Percentiles rank a stretch among this genome's conserved stretches.
These are phyloP conservation scores for Steinernema hermaphroditum DNA, from an alignment of 2,888 invertebrate genomes.

Conservation along the genomic window DNA sequence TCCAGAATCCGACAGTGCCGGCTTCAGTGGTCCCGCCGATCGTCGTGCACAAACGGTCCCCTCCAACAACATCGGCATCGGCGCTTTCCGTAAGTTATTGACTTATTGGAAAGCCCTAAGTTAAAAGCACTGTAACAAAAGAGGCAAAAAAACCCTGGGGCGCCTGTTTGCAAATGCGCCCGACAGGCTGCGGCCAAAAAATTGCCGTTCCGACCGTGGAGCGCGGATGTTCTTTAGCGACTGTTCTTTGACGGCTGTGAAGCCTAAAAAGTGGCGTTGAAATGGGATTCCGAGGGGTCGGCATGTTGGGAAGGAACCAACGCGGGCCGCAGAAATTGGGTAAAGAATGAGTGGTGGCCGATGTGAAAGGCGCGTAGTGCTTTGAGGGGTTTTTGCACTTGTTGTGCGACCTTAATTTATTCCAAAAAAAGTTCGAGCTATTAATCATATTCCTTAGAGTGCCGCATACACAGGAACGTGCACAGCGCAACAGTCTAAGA, in stretches of 20 bases:
- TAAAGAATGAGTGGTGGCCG: background rate
- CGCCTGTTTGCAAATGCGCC: slow-evolving; percentile 16
- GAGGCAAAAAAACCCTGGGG: background rate
- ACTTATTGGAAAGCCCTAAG: no score
- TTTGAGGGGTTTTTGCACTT: background rate
- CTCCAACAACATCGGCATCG: background rate
- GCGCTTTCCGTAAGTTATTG: slow-evolving; percentile 21
- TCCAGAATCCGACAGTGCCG: background rate
- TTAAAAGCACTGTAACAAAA: slow-evolving; percentile 17
- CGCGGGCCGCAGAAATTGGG: no score
- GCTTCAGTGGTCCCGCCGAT: background rate
- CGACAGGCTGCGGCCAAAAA: slow-evolving; percentile 6
- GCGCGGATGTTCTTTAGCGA: no score
- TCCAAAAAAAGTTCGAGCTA: slow-evolving; percentile 27
- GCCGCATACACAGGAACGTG: background rate
- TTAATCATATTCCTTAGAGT: slow-evolving; percentile 8
- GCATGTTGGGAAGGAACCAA: no score
- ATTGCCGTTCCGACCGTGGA: no score
- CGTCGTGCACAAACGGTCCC: background rate
- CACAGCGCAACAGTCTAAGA: no score
- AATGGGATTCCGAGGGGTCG: no score
- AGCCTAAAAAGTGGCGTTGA: no score
- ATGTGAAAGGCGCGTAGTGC: background rate
- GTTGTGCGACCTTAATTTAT: slow-evolving; percentile 10
- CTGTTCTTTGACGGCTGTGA: no score